A percentile compares a stretch with the other conserved stretches of the same genome.
phyloP scores from a whole-genome alignment of 2,797 vertebrate genomes.

The Pelochelys cantorii region DNA sequence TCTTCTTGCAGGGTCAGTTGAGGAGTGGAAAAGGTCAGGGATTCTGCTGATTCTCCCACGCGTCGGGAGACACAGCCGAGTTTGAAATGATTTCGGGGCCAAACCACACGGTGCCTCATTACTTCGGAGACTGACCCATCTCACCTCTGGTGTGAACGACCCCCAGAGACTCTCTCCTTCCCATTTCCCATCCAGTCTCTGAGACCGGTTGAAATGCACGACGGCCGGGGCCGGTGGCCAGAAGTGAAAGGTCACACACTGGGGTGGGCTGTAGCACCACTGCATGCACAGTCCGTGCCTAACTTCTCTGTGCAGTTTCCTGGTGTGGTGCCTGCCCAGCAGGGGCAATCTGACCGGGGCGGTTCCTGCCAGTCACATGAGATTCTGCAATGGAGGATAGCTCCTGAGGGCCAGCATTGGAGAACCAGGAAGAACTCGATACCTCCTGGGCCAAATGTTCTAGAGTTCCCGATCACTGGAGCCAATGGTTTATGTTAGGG shows the following conservation, averaged over 20 bases:
- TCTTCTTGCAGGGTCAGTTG: fast-evolving
- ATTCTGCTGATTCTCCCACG: background rate
- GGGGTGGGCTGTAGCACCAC: conserved; percentile 51
- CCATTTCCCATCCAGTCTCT: conserved; percentile 73
- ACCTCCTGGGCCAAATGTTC: background rate
- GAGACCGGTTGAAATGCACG: conserved; percentile 54
- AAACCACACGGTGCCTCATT: conserved; percentile 43
- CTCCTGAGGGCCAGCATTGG: background rate
- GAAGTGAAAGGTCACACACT: conserved; percentile 46
- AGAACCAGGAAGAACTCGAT: background rate
- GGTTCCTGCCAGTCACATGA: background rate
- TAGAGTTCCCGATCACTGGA: background rate
- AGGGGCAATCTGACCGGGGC: background rate
- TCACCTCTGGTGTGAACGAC: conserved; percentile 62
- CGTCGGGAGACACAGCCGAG: background rate
- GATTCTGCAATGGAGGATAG: background rate
- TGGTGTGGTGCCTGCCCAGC: background rate
- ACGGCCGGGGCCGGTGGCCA: conserved; percentile 11
- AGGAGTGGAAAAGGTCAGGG: fast-evolving
- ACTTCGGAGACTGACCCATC: conserved; percentile 63
- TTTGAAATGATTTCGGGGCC: conserved; percentile 15
- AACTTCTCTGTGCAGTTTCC: background rate
- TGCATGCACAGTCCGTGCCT: conserved; percentile 9
- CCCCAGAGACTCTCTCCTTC: conserved; percentile 68
- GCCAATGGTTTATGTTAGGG: background rate